A percentile compares a stretch with the other conserved stretches of the same genome.
These are phyloP conservation scores for Oasisia sp. DNA, from an alignment of 2,888 invertebrate genomes.

Conservation along the genomic window DNA sequence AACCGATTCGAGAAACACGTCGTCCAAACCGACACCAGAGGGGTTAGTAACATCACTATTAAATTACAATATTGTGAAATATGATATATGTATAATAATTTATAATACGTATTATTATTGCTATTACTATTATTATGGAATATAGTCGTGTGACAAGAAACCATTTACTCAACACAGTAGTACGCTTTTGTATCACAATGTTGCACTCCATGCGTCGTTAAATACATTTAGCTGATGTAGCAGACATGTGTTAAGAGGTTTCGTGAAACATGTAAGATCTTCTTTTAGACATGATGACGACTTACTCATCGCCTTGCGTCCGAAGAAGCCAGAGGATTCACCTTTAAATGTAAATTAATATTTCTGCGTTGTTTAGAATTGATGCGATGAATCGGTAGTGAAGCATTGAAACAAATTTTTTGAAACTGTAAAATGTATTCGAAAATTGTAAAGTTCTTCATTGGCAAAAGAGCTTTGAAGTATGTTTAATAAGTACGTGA, in stretches of 20 bases:
- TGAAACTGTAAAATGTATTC: background rate
- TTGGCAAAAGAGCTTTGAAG: background rate
- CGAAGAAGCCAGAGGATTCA: background rate
- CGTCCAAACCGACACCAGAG: background rate
- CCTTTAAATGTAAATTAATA: background rate
- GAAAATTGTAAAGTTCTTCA: background rate
- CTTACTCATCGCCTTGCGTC: background rate
- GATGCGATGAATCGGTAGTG: background rate
- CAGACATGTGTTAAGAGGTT: too few species aligned
- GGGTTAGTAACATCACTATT: background rate
- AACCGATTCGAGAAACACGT: background rate
- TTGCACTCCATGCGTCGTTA: too few species aligned
- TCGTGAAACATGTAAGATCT: background rate
- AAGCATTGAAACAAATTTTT: background rate
- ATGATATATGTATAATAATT: too few species aligned
- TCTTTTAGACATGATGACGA: background rate
- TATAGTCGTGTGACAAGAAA: too few species aligned
- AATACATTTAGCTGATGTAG: too few species aligned
- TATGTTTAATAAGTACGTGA: background rate
- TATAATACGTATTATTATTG: too few species aligned
- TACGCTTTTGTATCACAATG: too few species aligned
- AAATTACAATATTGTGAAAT: background rate
- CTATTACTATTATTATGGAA: too few species aligned
- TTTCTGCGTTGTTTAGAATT: background rate
- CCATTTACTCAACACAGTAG: too few species aligned